Base-by-base conservation (phyloP, 2,888 invertebrate genomes). In the Euplexia lucipara region DNA sequence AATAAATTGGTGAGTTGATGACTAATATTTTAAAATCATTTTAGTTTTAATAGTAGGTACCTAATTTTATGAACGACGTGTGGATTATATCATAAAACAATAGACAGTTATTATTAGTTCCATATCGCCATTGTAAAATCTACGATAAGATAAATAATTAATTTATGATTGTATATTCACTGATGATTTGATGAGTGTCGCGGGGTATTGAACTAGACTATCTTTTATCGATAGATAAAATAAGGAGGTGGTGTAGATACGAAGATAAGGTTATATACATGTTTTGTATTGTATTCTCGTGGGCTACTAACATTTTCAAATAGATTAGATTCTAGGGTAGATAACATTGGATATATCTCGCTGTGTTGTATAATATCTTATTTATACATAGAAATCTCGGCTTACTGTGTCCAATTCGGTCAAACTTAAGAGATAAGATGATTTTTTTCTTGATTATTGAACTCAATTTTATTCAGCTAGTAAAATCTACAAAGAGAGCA, bases 131-230 rank as follows among this genome's bases (percentile, higher is more conserved):
- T 4, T 9, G 14, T 14, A 45, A 14, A 37, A n/a, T 42, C 8
- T 45, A 37, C 7, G 60, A 73, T 67, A 54, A 73, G 61, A 73
- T 68, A 72, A 1, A 34, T 0, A 45, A 41, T n/a, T 41, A 42
- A 51, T 45, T 51, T 56, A 44, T 32, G 48, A 39, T 44, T 54
- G 26, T 26, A n/a, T 26, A 3, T 54, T 37, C n/a, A 53, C 16
- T 49, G 42, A 53, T n/a, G 39, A 42, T 3, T 35, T 26, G 44
- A 30, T 41, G 16, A 48, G 44, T 56, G 26, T 32, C 14, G 47
- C 39, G 73, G 72, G 60, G 56, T 75, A 70, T 78, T 79, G 79
- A 79, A 73, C 81, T 58, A 32, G 34, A 67, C 53, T 60, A 78
- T 72, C 54, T 68, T 47, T 63, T 72, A 83, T 82, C 82, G 42